Conservation (phyloP, 2,797 vertebrate species). For the Lepus townsendii region DNA sequence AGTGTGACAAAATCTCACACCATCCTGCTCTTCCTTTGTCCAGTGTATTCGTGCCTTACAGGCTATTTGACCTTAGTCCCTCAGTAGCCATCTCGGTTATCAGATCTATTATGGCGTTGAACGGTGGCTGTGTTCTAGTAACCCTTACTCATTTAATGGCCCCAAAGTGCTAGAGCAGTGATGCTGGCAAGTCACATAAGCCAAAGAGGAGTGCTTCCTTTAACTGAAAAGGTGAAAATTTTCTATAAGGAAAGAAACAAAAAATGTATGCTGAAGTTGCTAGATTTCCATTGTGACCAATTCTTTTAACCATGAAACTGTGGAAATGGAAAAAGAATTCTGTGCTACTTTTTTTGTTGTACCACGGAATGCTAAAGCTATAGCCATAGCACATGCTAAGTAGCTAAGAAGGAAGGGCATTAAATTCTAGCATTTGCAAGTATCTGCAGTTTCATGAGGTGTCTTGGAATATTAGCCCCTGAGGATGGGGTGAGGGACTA, state of each 20-base stretch:
- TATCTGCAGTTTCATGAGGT: neutral
- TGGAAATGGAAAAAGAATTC: neutral
- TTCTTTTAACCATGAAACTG: neutral
- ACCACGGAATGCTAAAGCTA: neutral
- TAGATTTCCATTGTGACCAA: neutral
- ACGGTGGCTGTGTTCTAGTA: neutral
- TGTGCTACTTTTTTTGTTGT: neutral
- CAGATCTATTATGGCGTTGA: neutral
- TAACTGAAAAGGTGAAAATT: neutral
- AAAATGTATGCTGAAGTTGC: neutral
- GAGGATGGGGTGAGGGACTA: neutral
- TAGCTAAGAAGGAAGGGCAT: neutral
- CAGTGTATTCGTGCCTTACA: neutral
- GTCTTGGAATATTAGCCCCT: neutral
- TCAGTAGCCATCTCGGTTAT: neutral
- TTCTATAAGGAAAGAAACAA: neutral
- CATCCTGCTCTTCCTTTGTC: neutral
- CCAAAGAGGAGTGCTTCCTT: neutral
- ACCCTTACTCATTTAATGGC: conserved; percentile 6
- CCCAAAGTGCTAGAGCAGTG: too few relatives aligned
- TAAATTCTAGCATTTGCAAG: neutral
- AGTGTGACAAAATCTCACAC: neutral
- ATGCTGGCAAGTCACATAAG: neutral
- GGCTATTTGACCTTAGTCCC: neutral
- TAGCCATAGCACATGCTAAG: neutral